Conservation (phyloP, 2,888 invertebrate genomes). For the Notocelia uddmanniana region DNA sequence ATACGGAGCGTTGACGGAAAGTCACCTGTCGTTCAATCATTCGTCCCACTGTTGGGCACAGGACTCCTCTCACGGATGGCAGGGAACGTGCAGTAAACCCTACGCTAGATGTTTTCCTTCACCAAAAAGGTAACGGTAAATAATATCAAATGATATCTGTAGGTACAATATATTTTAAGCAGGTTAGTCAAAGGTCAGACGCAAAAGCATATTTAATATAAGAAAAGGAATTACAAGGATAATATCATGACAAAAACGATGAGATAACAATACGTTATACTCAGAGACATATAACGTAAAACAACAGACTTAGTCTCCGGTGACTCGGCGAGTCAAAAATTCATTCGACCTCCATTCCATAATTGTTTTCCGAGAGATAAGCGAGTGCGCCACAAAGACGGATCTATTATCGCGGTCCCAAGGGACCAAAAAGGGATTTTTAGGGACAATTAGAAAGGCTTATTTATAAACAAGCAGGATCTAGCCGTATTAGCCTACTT, state of each 20-base stretch:
- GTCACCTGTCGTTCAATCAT: too few relatives aligned
- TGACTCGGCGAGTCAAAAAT: slow-evolving; percentile 2
- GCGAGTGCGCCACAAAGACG: slow-evolving; percentile 25
- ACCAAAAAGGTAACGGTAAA: too few relatives aligned
- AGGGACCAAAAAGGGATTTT: slow-evolving; percentile 30
- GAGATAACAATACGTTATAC: neutral
- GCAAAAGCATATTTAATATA: too few relatives aligned
- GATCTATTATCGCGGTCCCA: slow-evolving; percentile 36
- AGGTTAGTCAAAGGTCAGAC: too few relatives aligned
- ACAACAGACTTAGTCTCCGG: neutral
- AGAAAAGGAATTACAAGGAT: too few relatives aligned
- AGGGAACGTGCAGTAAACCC: too few relatives aligned
- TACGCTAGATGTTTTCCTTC: too few relatives aligned
- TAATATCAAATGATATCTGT: too few relatives aligned
- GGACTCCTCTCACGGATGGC: too few relatives aligned
- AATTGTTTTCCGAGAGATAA: slow-evolving; percentile 36
- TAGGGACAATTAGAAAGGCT: slow-evolving; percentile 40
- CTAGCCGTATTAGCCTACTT: slow-evolving; percentile 19
- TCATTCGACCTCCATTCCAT: slow-evolving; percentile 24
- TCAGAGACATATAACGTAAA: neutral
- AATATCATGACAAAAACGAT: neutral
- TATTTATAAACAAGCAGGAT: slow-evolving; percentile 23
- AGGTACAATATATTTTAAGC: too few relatives aligned
- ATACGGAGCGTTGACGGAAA: too few relatives aligned
- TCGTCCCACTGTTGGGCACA: too few relatives aligned